phyloP scores from a whole-genome alignment of 2,797 vertebrate genomes.

The Sternotherus odoratus region DNA sequence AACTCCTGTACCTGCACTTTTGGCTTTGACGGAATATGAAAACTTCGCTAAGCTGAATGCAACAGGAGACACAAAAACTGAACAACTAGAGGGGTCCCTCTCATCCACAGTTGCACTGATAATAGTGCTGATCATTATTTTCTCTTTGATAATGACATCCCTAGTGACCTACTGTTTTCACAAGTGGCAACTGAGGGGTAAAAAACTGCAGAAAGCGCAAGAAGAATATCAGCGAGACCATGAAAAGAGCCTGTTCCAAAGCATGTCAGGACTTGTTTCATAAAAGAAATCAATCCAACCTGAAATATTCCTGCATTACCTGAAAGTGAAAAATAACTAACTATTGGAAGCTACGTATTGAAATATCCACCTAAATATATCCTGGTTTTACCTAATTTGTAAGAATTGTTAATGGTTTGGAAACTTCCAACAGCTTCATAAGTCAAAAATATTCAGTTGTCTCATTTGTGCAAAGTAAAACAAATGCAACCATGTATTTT shows the following conservation, averaged over 20 bases:
- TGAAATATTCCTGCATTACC: neutral
- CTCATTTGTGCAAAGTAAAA: conserved; percentile 49
- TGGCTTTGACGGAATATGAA: conserved; percentile 48
- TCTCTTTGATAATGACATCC: conserved; percentile 76
- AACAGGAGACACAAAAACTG: conserved; percentile 55
- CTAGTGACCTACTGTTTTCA: conserved; percentile 82
- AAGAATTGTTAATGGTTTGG: conserved; percentile 47
- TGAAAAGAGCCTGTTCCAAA: conserved; percentile 71
- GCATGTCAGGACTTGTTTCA: conserved; percentile 60
- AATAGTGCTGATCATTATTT: conserved; percentile 76
- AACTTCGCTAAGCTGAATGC: conserved; percentile 58
- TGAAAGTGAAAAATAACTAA: neutral
- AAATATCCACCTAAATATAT: neutral
- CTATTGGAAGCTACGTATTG: neutral
- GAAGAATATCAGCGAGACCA: conserved; percentile 84
- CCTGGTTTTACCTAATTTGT: conserved; percentile 55
- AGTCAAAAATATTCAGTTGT: conserved; percentile 46
- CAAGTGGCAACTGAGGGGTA: conserved; percentile 80
- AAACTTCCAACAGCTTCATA: conserved; percentile 67
- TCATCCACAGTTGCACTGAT: conserved; percentile 80
- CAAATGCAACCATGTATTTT: neutral
- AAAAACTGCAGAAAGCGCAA: conserved; percentile 79
- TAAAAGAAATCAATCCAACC: neutral
- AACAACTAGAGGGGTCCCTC: conserved; percentile 72
- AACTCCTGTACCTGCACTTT: conserved; percentile 52